Conservation (phyloP, 2,888 invertebrate species). For the Sepiola atlantica region DNA sequence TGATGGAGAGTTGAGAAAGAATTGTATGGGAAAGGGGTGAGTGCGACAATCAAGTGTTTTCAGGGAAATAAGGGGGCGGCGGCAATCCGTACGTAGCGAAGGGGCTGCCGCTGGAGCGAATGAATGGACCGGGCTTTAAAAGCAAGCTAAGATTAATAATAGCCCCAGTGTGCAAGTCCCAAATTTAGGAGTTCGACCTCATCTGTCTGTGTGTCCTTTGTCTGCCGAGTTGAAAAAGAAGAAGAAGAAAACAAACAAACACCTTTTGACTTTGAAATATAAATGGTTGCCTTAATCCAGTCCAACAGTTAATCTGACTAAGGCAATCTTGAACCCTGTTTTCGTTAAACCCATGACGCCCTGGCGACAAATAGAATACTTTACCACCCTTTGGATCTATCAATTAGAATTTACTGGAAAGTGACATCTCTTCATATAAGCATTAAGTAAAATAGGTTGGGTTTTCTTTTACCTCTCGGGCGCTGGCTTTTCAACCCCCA, state of each 20-base stretch:
- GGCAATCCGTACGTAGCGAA: not conserved
- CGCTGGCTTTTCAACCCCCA: too few relatives aligned
- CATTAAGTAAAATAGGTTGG: too few relatives aligned
- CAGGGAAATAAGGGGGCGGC: not conserved
- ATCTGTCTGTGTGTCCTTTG: not conserved
- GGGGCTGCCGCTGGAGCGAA: not conserved
- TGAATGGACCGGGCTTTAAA: not conserved
- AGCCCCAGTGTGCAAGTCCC: not conserved
- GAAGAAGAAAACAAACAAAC: not conserved
- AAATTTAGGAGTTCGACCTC: not conserved
- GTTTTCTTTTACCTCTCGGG: too few relatives aligned
- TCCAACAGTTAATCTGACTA: not conserved
- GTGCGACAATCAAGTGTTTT: not conserved
- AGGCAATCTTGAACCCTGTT: too few relatives aligned
- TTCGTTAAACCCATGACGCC: too few relatives aligned
- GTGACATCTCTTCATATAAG: too few relatives aligned
- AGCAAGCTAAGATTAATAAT: slow-evolving; percentile 14
- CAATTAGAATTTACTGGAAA: too few relatives aligned
- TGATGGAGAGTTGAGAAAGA: not conserved
- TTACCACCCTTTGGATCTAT: too few relatives aligned
- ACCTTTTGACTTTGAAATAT: not conserved
- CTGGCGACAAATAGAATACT: too few relatives aligned
- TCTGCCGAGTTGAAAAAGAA: not conserved
- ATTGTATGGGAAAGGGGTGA: not conserved
- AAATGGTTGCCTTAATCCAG: not conserved